These are phyloP conservation scores for Rambutsinella grinnellia DNA, from an alignment of 2,888 invertebrate species.

Conservation along the genomic window DNA sequence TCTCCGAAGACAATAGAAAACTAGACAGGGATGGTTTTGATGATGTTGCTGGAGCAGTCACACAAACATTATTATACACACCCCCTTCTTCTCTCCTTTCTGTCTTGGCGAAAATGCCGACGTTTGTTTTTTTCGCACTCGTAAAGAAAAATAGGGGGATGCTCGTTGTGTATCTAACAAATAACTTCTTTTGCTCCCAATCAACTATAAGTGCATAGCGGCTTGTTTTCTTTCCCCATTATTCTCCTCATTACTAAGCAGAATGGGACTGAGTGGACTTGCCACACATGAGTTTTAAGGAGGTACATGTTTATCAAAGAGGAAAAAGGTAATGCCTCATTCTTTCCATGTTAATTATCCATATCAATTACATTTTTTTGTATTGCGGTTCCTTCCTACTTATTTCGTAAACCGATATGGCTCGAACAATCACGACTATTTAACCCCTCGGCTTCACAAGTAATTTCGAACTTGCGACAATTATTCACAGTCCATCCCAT, in stretches of 20 bases:
- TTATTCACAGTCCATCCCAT: too few relatives aligned
- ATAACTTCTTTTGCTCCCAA: conserved; percentile 40
- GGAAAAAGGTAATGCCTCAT: conserved; percentile 16
- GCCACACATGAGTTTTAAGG: conserved; percentile 30
- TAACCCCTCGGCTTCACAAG: too few relatives aligned
- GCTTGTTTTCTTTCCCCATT: conserved; percentile 23
- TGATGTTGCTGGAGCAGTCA: conserved; percentile 50
- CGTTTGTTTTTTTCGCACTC: conserved; percentile 47
- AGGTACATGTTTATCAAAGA: conserved; percentile 25
- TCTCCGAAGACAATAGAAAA: not conserved
- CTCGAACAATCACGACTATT: too few relatives aligned
- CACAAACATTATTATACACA: conserved; percentile 22
- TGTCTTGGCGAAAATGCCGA: conserved; percentile 45
- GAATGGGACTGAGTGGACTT: conserved; percentile 1
- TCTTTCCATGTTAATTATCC: conserved; percentile 41
- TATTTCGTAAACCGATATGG: not conserved
- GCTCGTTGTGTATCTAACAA: conserved; percentile 26
- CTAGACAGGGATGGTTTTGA: conserved; percentile 54
- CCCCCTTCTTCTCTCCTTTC: conserved; percentile 31
- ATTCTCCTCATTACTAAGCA: conserved; percentile 23
- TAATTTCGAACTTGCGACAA: too few relatives aligned
- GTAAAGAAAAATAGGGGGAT: conserved; percentile 21
- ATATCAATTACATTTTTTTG: conserved; percentile 34
- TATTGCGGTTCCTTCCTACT: conserved; percentile 15
- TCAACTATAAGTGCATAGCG: conserved; percentile 1